Evolutionary conservation across 2,113 vertebrate genomes (phyloP).

Genomic region (Callipepla squamata): DNA sequence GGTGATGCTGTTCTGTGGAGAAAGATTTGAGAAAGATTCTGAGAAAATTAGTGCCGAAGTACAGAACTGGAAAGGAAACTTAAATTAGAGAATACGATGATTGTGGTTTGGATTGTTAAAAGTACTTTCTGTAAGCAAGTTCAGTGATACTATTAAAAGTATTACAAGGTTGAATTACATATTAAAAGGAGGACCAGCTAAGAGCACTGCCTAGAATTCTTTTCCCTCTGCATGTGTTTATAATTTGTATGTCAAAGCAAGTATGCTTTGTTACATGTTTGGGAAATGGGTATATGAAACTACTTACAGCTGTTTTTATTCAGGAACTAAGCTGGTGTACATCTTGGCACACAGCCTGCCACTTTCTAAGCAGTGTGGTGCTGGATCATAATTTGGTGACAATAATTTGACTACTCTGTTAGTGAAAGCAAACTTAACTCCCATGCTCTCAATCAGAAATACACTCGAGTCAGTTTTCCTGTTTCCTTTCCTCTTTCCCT

Average conservation of each 20-base stretch:
- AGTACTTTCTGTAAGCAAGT: neutral
- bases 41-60: neutral
- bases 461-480: neutral
- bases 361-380: neutral
- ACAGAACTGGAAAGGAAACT: neutral
- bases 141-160: neutral
- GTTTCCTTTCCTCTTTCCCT: neutral
- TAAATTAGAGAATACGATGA: neutral
- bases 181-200: neutral
- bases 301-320: neutral
- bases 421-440: neutral
- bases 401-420: neutral
- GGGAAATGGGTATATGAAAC: neutral
- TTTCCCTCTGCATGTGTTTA: neutral
- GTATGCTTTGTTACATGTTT: rapidly evolving
- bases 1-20: neutral
- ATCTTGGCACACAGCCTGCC: neutral
- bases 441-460: neutral
- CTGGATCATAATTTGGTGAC: neutral
- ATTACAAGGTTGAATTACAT: neutral
- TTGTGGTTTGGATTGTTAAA: neutral
- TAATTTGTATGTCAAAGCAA: neutral
- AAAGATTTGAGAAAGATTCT: neutral
- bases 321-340: neutral
- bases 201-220: neutral